Evolutionary conservation across 2,888 invertebrate species (phyloP).

Genomic region (Brachypalpus laphriformis): DNA sequence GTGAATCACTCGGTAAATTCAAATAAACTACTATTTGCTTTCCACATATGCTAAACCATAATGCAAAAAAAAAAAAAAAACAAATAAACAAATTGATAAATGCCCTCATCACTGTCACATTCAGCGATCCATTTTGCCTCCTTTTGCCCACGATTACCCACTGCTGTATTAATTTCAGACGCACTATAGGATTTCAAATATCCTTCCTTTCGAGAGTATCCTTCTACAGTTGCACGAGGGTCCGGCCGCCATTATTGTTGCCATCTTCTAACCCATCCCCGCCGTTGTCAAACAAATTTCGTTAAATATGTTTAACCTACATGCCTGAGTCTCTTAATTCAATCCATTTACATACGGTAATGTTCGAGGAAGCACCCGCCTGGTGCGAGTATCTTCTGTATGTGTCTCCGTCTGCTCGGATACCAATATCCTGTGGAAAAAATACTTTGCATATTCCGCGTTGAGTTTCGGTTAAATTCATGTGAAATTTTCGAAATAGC

Average conservation of each 20-base stretch:
- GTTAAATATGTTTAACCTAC: not conserved
- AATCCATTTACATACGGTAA: constrained; percentile 19
- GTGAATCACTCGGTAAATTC: not conserved
- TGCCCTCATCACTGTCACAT: constrained; percentile 18
- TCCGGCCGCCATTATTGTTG: not conserved
- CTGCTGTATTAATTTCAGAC: not conserved
- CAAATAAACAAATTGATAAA: not conserved
- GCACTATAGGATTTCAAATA: not conserved
- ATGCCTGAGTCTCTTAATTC: constrained; percentile 12
- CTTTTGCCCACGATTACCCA: not conserved
- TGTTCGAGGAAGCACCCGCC: not conserved
- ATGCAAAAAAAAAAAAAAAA: not conserved
- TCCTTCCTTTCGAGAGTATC: not conserved
- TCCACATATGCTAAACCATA: not conserved
- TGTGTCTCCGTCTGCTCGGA: not conserved
- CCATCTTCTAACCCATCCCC: not conserved
- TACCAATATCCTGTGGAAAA: not conserved
- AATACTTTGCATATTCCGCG: not conserved
- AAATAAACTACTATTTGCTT: not conserved
- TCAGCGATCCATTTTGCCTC: not conserved
- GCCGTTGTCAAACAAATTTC: not conserved
- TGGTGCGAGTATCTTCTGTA: not conserved
- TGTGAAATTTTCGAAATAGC: not conserved
- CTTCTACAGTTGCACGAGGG: not conserved
- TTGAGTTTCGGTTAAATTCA: not conserved